phyloP scores from a whole-genome alignment of 2,888 invertebrate genomes.

The Drosophila dives region DNA sequence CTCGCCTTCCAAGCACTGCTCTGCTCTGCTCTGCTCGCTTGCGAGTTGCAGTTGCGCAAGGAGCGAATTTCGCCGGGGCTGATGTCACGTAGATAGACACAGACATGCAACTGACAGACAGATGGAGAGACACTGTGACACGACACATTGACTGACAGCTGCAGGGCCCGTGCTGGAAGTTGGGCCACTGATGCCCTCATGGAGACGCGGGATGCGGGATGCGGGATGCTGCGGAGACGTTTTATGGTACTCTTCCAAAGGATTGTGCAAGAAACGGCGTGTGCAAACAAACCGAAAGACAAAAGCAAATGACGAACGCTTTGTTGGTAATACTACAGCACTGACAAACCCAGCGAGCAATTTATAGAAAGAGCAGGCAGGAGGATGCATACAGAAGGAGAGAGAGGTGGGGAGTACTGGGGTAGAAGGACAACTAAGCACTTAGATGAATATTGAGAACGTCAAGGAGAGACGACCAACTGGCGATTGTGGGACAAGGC shows the following conservation, averaged over 20 bases:
- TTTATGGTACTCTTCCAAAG: conserved; percentile 46
- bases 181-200: conserved; percentile 16
- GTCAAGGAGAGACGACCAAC: conserved; percentile 31
- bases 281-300: conserved; percentile 80
- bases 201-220: not conserved
- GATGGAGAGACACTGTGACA: conserved; percentile 82
- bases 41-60: conserved; percentile 62
- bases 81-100: conserved; percentile 82
- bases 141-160: conserved; percentile 83
- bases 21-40: conserved; percentile 22
- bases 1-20: conserved; percentile 1
- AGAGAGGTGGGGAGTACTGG: too few species aligned
- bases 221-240: conserved; percentile 25
- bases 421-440: conserved; percentile 15
- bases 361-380: conserved; percentile 3
- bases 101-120: conserved; percentile 83
- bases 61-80: conserved; percentile 66
- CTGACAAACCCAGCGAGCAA: conserved; percentile 48
- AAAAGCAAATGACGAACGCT: conserved; percentile 79
- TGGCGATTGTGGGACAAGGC: conserved; percentile 44
- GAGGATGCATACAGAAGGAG: not conserved
- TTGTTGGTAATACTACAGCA: conserved; percentile 45
- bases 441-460: conserved; percentile 58
- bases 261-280: conserved; percentile 76
- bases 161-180: conserved; percentile 58